These are phyloP conservation scores for Diadema setosum DNA, from an alignment of 35 echinoderm and acorn worm genomes.

Conservation along the genomic window DNA sequence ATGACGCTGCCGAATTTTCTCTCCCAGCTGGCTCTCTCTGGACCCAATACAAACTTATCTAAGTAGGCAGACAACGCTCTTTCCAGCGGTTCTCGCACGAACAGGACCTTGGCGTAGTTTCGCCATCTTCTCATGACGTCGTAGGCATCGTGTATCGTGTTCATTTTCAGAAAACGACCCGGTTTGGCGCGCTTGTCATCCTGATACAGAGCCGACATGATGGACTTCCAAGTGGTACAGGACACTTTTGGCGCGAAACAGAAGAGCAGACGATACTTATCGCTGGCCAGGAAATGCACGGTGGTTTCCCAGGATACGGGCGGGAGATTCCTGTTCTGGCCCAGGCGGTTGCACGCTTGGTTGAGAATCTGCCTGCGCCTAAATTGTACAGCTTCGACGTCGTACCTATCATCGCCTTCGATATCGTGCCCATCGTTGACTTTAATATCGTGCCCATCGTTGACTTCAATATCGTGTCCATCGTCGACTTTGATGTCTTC, in stretches of 20 bases:
- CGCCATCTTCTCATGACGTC: background rate
- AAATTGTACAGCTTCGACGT: background rate
- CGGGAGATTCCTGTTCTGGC: background rate
- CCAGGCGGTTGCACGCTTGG: background rate
- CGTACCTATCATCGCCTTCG: too few species aligned
- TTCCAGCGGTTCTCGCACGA: constrained; percentile 50
- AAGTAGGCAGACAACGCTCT: constrained; percentile 55
- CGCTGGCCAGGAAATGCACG: constrained; percentile 1
- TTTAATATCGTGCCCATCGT: too few species aligned
- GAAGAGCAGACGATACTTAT: constrained; percentile 45
- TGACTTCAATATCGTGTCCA: too few species aligned
- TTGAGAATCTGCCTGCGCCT: background rate
- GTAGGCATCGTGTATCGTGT: background rate
- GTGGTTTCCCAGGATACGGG: background rate
- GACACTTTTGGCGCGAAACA: constrained; percentile 66
- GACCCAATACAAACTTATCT: constrained; percentile 14
- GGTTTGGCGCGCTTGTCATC: background rate
- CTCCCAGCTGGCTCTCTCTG: constrained; percentile 12
- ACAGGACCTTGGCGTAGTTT: constrained; percentile 58
- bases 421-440: too few species aligned
- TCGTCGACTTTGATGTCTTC: too few species aligned
- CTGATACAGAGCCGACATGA: background rate
- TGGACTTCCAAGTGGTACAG: constrained; percentile 62
- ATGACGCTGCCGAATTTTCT: constrained; percentile 15
- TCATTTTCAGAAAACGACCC: background rate